phyloP scores from a whole-genome alignment of 2,797 vertebrate species.

The Champsocephalus esox region DNA sequence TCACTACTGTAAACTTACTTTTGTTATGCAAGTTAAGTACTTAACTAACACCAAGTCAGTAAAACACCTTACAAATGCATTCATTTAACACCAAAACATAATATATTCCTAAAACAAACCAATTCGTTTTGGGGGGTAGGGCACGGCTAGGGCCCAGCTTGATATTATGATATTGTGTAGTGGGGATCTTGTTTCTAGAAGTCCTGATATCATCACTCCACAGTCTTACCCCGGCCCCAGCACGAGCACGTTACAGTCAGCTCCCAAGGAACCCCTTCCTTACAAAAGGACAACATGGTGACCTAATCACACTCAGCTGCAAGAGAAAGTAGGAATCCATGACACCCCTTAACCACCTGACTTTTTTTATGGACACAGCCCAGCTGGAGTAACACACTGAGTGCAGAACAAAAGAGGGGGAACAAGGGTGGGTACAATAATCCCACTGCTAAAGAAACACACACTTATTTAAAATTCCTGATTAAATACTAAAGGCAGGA shows the following conservation, averaged over 20 bases:
- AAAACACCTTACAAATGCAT: too few species aligned
- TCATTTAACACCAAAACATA: too few species aligned
- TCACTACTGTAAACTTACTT: too few species aligned
- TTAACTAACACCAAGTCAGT: too few species aligned
- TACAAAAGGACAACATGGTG: slow-evolving; percentile 60
- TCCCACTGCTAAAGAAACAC: slow-evolving; percentile 44
- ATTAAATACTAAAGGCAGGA: slow-evolving; percentile 22
- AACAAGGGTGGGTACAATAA: slow-evolving; percentile 30
- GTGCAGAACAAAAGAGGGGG: slow-evolving; percentile 27
- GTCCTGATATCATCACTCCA: slow-evolving; percentile 46
- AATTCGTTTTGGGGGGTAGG: not conserved
- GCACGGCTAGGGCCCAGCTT: not conserved
- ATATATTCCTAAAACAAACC: too few species aligned
- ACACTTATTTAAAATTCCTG: slow-evolving; percentile 60
- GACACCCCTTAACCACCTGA: slow-evolving; percentile 53
- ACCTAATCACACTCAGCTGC: slow-evolving; percentile 68
- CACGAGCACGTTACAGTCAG: slow-evolving; percentile 8
- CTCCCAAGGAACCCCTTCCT: slow-evolving; percentile 41
- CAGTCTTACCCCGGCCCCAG: slow-evolving; percentile 5
- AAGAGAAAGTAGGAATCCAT: slow-evolving; percentile 53
- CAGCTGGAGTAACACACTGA: slow-evolving; percentile 61
- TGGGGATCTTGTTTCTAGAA: slow-evolving; percentile 41
- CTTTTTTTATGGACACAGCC: slow-evolving; percentile 43
- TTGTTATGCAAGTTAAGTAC: too few species aligned
- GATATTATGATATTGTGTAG: slow-evolving; percentile 32